Conservation (phyloP, 2,888 invertebrate species). For the Micoletzkya japonica region DNA sequence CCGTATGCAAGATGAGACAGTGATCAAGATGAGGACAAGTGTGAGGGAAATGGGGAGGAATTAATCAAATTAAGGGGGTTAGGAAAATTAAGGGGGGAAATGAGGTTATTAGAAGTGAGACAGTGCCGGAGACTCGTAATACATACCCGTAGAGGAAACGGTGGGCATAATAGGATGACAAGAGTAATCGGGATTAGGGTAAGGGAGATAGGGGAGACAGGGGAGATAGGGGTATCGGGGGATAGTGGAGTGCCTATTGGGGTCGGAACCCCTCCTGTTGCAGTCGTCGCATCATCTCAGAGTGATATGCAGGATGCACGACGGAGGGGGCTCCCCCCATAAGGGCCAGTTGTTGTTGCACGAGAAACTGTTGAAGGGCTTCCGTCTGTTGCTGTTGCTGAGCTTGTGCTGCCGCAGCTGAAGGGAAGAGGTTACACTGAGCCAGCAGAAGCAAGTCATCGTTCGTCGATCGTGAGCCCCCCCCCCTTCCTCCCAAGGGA, state of each 20-base stretch:
- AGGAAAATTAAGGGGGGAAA: too few species aligned
- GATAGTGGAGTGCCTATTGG: background rate
- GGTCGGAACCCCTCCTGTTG: slow-evolving; percentile 30
- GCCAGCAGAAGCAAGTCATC: too few species aligned
- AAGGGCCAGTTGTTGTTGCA: background rate
- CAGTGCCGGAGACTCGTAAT: background rate
- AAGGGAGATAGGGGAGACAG: background rate
- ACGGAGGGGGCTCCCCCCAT: background rate
- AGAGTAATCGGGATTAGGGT: background rate
- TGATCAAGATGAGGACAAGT: too few species aligned
- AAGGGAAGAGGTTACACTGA: slow-evolving; percentile 2
- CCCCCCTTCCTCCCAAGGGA: too few species aligned
- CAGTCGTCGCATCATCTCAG: slow-evolving; percentile 33
- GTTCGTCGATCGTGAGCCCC: too few species aligned
- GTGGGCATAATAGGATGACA: background rate
- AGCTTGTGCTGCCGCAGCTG: background rate
- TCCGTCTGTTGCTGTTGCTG: too few species aligned
- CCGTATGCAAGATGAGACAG: too few species aligned
- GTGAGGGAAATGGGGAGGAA: background rate
- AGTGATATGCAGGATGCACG: background rate
- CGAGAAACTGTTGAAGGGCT: background rate
- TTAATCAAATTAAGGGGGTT: background rate
- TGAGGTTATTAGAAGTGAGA: slow-evolving; percentile 8
- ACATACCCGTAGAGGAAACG: background rate
- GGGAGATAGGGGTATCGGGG: background rate